Conservation (phyloP, 2,797 vertebrate species). For the Sternarchorhynchus goeldii region DNA sequence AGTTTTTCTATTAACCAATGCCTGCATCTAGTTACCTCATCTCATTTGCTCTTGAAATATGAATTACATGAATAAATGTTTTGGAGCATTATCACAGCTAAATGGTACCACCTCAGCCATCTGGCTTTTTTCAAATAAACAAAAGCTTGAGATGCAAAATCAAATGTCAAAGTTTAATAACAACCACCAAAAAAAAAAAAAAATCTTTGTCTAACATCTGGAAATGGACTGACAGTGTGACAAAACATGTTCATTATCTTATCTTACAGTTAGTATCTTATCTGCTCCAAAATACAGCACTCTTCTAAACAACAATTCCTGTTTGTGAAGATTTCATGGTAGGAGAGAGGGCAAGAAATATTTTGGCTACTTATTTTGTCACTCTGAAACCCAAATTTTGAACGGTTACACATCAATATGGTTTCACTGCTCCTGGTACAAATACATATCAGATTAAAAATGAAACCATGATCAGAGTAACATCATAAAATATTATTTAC, state of each 20-base stretch:
- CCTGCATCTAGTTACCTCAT: no score
- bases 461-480: conserved; percentile 81
- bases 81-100: no score
- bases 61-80: no score
- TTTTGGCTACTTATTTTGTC: conserved; percentile 59
- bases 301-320: conserved; percentile 98
- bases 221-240: conserved; percentile 99
- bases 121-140: neutral
- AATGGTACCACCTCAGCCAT: no score
- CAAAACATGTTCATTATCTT: conserved; percentile 97
- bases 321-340: conserved; percentile 88
- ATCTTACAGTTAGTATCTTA: conserved; percentile 90
- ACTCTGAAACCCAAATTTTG: conserved; percentile 54
- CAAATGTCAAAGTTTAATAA: conserved; percentile 99
- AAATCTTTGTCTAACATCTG: conserved; percentile 86
- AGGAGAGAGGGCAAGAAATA: conserved; percentile 80
- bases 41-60: no score
- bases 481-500: conserved; percentile 86
- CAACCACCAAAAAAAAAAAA: conserved; percentile 88
- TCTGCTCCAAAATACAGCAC: conserved; percentile 98
- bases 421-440: conserved; percentile 88
- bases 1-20: no score
- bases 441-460: conserved; percentile 94
- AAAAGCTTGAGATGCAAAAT: conserved; percentile 56
- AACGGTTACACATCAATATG: conserved; percentile 78